Conservation (phyloP, 1,140 invertebrate genomes). For the Gryllus bimaculatus region DNA sequence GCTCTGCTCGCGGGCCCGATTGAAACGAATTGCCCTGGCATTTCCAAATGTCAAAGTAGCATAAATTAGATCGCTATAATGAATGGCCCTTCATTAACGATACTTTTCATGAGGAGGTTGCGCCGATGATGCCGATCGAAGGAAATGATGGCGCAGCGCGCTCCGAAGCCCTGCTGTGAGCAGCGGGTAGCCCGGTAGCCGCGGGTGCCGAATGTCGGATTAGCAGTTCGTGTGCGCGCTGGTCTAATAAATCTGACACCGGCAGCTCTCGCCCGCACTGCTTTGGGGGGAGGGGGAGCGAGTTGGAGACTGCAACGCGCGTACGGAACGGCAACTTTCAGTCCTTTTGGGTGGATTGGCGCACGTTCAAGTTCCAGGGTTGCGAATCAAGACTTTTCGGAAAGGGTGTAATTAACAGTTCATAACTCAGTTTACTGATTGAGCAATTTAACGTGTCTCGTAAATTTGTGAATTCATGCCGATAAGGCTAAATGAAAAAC, state of each 20-base stretch:
- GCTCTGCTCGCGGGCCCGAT: background rate
- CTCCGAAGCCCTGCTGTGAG: background rate
- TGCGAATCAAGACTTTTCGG: no score
- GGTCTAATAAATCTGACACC: background rate
- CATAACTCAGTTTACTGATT: no score
- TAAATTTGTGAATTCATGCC: no score
- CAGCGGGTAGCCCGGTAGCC: background rate
- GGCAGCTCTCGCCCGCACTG: no score
- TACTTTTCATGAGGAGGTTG: background rate
- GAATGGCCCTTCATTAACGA: background rate
- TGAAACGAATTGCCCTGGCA: background rate
- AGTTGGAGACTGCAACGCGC: no score
- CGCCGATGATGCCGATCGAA: background rate
- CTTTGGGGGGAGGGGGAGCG: no score
- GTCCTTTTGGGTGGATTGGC: no score
- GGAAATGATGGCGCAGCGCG: background rate
- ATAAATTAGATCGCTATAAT: background rate
- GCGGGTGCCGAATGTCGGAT: background rate
- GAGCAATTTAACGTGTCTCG: no score
- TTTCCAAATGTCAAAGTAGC: slow-evolving; percentile 1
- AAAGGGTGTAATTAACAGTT: no score
- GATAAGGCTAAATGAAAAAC: no score
- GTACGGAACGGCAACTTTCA: no score
- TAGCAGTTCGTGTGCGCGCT: background rate
- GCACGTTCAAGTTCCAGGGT: no score